Evolutionary conservation across 2,888 invertebrate species (phyloP), one percentile per base, ranked within the genome.

Genomic region (Xylota sylvarum): DNA sequence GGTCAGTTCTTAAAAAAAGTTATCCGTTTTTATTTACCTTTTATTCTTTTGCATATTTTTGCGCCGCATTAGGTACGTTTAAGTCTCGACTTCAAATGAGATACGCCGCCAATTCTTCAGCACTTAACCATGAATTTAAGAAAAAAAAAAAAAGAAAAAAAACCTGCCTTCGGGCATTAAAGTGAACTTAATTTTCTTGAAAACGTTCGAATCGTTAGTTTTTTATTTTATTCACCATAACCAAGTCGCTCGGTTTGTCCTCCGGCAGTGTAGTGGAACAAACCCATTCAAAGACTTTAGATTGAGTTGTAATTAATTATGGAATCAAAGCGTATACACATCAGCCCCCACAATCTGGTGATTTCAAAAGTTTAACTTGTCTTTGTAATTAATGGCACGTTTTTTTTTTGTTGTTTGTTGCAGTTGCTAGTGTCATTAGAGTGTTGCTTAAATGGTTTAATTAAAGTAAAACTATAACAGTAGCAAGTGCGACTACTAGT

Each of bases 271-370:
- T 60, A 65, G 70, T 83, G 82, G 60, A 73, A 73, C 55, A 48
- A 83, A 10, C n/a, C 19, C 55, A 81, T 23, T 70, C 48, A 70
- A n/a, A 50, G 46, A 32, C 46, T 14, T 27, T 35, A 74, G 70
- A 85, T 85, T 65, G 56, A 58, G 56, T 70, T 70, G 74, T 80
- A 80, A 76, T 80, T 72, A 76, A 85, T 85, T 76, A 65, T 60
- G 80, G 58, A 80, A 76, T 43, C 62, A 50, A 80, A 79, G 46
- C 56, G 52, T 56, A 48, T 35, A 19, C 72, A 62, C 72, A 62
- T 27, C 48, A 48, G 55, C 62, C 35, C 60, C 27, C 67, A 62
- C 55, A 32, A 35, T 30, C 32, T 56, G n/a, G 17, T 12, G 9
- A 52, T 69, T 70, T 69, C 43, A 70, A 10, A 23, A 19, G 52